Evolutionary conservation across 2,888 invertebrate species (phyloP), one percentile per base, ranked within the genome.

Genomic region (Pteria penguin): DNA sequence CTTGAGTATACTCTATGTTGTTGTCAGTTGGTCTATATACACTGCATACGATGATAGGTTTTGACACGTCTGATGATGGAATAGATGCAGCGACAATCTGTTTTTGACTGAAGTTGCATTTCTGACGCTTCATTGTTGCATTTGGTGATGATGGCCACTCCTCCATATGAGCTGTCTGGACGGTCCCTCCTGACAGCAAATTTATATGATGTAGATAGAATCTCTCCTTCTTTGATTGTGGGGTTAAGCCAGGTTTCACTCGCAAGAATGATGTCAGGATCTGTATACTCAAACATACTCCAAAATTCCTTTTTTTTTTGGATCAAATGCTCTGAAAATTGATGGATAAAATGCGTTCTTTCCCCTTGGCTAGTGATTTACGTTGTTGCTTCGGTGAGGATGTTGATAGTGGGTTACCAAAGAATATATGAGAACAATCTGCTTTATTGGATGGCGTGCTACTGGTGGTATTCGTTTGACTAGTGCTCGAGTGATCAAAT

Each of bases 161-260:
- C 74, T 31, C 68, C 74, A 62, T 74, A 63, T 22, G 52, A 61
- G 57, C 26, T 26, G 57, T 26, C 22, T 8, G 22, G 2, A 22
- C 69, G n/a, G 52, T 75, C 63, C 31, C 33, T 63, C 14, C 75
- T 62, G 4, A 63, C 63, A 4, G 65, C 54, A 11, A 75, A 32
- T 58, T 62, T n/a, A 52, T 75, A 75, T 14, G 57, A 57, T 0
- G n/a, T n/a, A n/a, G n/a, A n/a, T n/a, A n/a, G n/a, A n/a, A n/a
- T n/a, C n/a, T n/a, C n/a, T n/a, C n/a, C 70, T 33, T 75, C 69
- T 54, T 31, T 32, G 14, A 75, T 75, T 5, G 69, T 69, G 2
- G 22, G 32, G 22, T 75, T 62, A 18, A 75, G 55, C 74, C 72
- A 72, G 31, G 72, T 66, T 33, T 66, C 72, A 33, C 57, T 55